Evolutionary conservation across 2,113 vertebrate species (phyloP).

Genomic region (Sciurus niger): DNA sequence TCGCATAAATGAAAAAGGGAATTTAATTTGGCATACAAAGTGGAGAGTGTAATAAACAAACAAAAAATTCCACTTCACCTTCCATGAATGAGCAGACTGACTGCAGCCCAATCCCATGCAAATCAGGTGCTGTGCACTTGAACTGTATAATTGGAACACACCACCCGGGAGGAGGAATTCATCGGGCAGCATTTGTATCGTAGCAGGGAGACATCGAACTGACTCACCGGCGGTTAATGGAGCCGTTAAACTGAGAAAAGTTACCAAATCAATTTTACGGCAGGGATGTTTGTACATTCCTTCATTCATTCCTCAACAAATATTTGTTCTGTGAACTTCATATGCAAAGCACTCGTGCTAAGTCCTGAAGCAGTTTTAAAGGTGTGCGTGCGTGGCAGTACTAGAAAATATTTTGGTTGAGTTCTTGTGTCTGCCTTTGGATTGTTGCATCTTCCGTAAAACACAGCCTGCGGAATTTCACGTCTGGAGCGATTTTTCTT

Average conservation of each 20-base stretch:
- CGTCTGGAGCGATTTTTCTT: not conserved
- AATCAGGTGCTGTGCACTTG: not conserved
- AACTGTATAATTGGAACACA: not conserved
- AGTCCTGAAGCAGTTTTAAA: not conserved
- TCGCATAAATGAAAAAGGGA: not conserved
- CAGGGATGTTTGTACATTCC: slow-evolving; percentile 17
- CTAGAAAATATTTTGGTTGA: not conserved
- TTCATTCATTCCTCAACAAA: slow-evolving; percentile 53
- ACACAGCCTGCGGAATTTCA: not conserved
- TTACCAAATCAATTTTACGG: slow-evolving; percentile 59
- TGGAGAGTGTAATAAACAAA: slow-evolving; percentile 10
- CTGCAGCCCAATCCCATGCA: not conserved
- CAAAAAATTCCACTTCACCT: not conserved
- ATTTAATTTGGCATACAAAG: not conserved
- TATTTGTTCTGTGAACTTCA: slow-evolving; percentile 34
- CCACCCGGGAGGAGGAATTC: not conserved
- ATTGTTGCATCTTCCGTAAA: not conserved
- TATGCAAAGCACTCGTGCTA: not conserved
- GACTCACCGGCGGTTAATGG: slow-evolving; percentile 28
- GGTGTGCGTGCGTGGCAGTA: not conserved
- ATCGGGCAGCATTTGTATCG: not conserved
- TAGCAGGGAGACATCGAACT: not conserved
- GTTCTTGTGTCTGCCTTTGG: not conserved
- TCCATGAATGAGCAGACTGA: not conserved
- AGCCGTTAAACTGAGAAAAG: slow-evolving; percentile 50